Base-by-base conservation (phyloP, 2,888 invertebrate genomes). In the Yponomeuta cagnagella region DNA sequence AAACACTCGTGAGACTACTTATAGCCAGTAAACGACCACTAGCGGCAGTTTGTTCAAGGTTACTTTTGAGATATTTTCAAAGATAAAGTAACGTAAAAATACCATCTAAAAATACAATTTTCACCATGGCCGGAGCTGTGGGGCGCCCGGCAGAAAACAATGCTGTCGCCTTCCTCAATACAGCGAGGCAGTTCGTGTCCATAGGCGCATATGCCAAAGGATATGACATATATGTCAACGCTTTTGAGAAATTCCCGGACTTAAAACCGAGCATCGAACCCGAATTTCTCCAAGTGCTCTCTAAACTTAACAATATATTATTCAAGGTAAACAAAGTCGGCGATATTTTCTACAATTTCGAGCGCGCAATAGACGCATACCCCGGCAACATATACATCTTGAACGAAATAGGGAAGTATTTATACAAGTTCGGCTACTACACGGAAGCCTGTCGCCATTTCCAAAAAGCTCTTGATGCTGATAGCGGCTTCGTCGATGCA, bases 401-500 rank as follows among this genome's bases (percentile, higher is more conserved):
- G 69, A 87, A 88, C 75, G 90, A 89, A 43, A 81, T 88, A 48
- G 92, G 90, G 0, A 85, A 82, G 72, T 87, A 87, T 72, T 77
- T 90, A 1, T 93, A 79, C 78, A 94, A 94, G 78, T 92, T 89
- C 73, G 93, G 93, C 10, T 93, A 90, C 78, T 87, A 92, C 63
- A 85, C 88, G 72, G 93, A 94, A 80, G 94, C 95, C 10, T 93
- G 93, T 79, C 77, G 82, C 48, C 93, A 94, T 76, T 94, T 95
- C 73, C 84, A 92, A 72, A 90, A 88, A 76, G 93, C 94, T 10
- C 78, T 94, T 9, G 78, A 80, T 72, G 75, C 90, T 1, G 90
- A 94, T 76, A 84, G 90, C 0, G 82, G 87, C 58, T 94, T 89
- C 80, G 89, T 94, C 0, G 89, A 90, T 74, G 94, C 94, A 15